Conservation (phyloP, 1,140 invertebrate species). For the Radopholus similis region DNA sequence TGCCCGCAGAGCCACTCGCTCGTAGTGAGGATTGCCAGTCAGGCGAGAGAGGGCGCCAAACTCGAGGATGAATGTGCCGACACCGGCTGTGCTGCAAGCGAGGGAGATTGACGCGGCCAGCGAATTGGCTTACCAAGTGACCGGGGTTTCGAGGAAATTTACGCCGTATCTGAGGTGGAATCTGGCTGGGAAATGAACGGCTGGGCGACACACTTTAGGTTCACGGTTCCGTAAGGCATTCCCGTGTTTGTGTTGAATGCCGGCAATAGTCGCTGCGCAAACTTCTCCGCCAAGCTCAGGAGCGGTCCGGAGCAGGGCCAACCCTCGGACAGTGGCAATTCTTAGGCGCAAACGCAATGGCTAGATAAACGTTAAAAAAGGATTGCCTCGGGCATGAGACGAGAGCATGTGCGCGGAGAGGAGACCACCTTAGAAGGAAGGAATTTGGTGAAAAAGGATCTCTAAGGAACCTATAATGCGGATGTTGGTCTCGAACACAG, state of each 20-base stretch:
- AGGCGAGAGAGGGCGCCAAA: constrained; percentile 89
- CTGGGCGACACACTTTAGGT: constrained; percentile 67
- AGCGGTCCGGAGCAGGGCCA: constrained; percentile 97
- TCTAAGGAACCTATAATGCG: constrained; percentile 74
- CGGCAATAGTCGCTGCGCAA: constrained; percentile 73
- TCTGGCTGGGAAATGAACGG: not conserved
- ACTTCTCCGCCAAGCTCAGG: constrained; percentile 84
- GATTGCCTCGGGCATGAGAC: constrained; percentile 22
- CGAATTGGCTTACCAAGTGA: constrained; percentile 71
- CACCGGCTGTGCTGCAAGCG: constrained; percentile 71
- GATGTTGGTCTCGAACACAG: constrained; percentile 99
- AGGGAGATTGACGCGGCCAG: not conserved
- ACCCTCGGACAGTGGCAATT: constrained; percentile 76
- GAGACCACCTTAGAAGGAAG: constrained; percentile 69
- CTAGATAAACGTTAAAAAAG: no score
- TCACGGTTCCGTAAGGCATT: constrained; percentile 97
- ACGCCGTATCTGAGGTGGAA: constrained; percentile 70
- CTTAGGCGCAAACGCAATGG: no score
- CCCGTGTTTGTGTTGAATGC: constrained; percentile 70
- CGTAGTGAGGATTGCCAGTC: constrained; percentile 89
- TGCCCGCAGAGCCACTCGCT: constrained; percentile 85
- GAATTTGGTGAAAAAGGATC: not conserved
- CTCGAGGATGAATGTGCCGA: constrained; percentile 93
- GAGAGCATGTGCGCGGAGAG: constrained; percentile 91
- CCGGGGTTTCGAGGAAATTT: constrained; percentile 84